These are phyloP conservation scores for Pocota personata DNA, from an alignment of 2,888 invertebrate genomes.

Conservation along the genomic window DNA sequence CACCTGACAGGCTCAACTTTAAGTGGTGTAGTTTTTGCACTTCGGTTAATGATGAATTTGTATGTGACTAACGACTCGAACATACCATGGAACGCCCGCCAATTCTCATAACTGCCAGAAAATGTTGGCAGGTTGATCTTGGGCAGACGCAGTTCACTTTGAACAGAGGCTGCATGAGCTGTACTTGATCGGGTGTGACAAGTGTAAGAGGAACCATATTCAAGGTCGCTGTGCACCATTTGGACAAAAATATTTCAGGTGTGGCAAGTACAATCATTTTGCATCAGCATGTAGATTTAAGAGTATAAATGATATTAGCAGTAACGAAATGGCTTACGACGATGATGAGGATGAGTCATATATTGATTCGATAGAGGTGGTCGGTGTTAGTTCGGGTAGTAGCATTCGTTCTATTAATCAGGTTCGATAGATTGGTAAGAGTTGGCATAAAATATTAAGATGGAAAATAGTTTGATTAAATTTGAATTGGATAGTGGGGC, in stretches of 20 bases:
- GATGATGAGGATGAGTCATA: conserved; percentile 17
- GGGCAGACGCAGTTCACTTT: no score
- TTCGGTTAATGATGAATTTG: no score
- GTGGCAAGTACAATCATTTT: conserved; percentile 36
- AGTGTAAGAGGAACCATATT: conserved; percentile 32
- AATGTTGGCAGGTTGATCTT: no score
- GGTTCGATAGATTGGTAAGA: conserved; percentile 5
- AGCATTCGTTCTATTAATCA: conserved; percentile 34
- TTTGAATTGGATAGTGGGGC: conserved; percentile 38
- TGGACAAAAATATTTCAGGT: conserved; percentile 21
- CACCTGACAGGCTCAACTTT: no score
- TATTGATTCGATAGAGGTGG: not conserved
- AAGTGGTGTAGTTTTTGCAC: no score
- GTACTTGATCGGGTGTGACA: conserved; percentile 24
- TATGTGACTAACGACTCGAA: no score
- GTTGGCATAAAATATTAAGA: conserved; percentile 21
- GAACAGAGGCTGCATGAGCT: no score
- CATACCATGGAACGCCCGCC: no score
- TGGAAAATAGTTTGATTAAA: conserved; percentile 16
- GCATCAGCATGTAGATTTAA: conserved; percentile 19
- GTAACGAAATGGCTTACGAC: not conserved
- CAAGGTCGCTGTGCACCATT: conserved; percentile 25
- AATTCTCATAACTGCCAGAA: no score
- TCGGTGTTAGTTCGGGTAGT: not conserved
- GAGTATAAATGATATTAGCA: not conserved